Evolutionary conservation across 2,113 vertebrate genomes (phyloP).

Genomic region (Equus quagga): DNA sequence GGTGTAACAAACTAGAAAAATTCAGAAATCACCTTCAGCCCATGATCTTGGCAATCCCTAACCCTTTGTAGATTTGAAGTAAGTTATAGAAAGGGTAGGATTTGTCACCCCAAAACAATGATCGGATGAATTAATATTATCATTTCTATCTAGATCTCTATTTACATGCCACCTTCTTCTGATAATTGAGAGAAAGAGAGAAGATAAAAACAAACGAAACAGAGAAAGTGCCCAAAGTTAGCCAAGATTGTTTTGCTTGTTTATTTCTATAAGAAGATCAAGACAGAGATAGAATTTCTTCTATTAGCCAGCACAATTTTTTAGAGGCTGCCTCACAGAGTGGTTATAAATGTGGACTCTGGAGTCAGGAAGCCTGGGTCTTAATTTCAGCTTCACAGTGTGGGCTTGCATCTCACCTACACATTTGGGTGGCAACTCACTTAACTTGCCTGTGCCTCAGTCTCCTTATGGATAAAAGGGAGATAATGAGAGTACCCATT

Average conservation of each 20-base stretch:
- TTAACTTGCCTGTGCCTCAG: background rate
- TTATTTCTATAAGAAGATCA: background rate
- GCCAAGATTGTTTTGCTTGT: background rate
- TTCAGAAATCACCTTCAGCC: background rate
- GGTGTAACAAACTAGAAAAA: slow-evolving; percentile 4
- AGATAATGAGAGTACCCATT: background rate
- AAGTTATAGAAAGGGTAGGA: background rate
- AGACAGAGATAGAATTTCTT: background rate
- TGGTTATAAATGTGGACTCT: background rate
- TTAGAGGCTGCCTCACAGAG: background rate
- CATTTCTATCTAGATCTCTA: background rate
- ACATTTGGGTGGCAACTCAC: background rate
- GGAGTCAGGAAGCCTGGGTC: background rate
- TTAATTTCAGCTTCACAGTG: background rate
- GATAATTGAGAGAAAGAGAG: background rate
- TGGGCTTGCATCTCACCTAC: background rate
- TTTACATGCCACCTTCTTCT: background rate
- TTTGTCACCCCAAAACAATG: background rate
- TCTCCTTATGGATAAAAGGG: background rate
- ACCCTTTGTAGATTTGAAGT: background rate
- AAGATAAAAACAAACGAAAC: background rate
- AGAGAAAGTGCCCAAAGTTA: background rate
- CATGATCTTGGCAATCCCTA: background rate
- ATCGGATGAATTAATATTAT: background rate
- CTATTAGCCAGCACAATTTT: background rate